Evolutionary conservation across 2,797 vertebrate genomes (phyloP), one percentile per base, ranked within the genome.

Genomic region (Chaetophractus vellerosus): DNA sequence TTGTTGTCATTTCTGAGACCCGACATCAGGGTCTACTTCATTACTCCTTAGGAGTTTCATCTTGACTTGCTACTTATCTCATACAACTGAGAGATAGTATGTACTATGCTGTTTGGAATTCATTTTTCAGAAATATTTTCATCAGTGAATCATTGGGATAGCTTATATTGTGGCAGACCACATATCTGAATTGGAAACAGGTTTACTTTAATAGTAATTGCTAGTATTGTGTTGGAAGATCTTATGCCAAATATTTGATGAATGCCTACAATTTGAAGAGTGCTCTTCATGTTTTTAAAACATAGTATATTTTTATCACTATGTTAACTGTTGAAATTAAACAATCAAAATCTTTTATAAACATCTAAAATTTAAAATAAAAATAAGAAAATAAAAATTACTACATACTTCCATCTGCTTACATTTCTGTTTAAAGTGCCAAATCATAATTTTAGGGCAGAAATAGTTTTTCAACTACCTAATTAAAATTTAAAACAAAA

Each of bases 401-500:
- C n/a, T 78, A 19, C 0, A 12, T 4, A 72, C 6, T 45, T 36
- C 55, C 84, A 94, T 97, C 90, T 97, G 91, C 14, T 90, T 94
- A 84, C 68, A 87, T 96, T 61, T 94, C 71, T 94, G 26, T n/a
- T 90, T 97, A 96, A 96, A 91, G 66, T 45, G 23, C 14, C 9
- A 97, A 94, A 94, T 95, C 90, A 91, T 6, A 91, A 82, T 89
- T 78, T 94, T 41, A 28, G 71, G 4, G 9, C 11, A 88, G 23
- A 92, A 97, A 96, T 83, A 82, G 1, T 28, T 97, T 86, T 88
- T 55, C 12, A 87, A 87, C 75, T 96, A 91, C 72, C 90, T 79
- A 98, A 97, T 92, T 41, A 88, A 83, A 95, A 63, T 79, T 97
- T 94, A 61, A 12, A 96, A 41, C 64, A 94, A 74, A 24, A n/a